Evolutionary conservation across 64 coral and sea anemone species (phyloP).

Genomic region (Hydrozoanthus tunicans): DNA sequence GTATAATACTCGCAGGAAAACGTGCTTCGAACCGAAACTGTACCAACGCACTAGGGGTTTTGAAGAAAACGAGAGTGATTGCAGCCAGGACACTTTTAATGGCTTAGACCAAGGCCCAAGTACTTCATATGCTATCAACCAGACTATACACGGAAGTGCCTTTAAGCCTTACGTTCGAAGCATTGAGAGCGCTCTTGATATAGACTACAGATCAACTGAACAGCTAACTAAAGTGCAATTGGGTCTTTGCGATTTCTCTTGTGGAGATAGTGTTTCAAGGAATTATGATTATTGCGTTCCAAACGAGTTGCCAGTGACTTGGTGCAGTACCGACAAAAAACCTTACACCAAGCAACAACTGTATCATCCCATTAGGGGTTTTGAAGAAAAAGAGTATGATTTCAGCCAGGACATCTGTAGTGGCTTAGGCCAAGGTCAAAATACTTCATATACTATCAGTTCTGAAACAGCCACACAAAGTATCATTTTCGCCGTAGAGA

Average conservation of each 20-base stretch:
- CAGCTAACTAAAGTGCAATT: neutral
- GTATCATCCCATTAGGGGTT: too few relatives aligned
- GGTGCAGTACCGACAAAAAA: neutral
- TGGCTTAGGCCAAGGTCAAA: neutral
- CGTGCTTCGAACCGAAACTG: neutral
- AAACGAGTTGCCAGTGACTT: neutral
- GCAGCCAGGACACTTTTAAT: neutral
- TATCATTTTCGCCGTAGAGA: neutral
- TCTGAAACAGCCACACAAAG: neutral
- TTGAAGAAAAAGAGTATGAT: neutral
- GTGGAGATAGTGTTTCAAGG: neutral
- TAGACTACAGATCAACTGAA: neutral
- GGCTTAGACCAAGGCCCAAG: neutral
- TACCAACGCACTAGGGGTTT: neutral
- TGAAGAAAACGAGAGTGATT: neutral
- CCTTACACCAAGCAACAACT: neutral
- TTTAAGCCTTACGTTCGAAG: conserved; percentile 22
- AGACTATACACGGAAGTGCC: neutral
- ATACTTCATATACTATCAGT: neutral
- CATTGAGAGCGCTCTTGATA: neutral
- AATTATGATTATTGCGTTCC: neutral
- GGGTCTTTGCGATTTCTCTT: neutral
- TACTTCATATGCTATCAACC: too few relatives aligned
- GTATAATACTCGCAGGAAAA: neutral
- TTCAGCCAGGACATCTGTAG: neutral